Conservation (phyloP, 2,797 vertebrate species). For the Anas acuta region DNA sequence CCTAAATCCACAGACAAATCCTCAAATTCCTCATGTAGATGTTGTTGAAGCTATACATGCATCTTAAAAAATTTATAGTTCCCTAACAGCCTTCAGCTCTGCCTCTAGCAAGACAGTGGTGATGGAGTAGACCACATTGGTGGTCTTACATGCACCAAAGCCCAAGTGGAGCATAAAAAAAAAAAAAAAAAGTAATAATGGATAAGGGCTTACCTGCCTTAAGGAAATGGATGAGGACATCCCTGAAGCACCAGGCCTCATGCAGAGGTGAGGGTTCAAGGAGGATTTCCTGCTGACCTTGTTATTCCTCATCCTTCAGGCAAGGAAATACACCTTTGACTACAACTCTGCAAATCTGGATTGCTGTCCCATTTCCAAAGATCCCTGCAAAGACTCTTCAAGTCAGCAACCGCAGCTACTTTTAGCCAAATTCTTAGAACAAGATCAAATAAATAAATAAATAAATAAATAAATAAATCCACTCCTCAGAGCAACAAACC, state of each 20-base stretch:
- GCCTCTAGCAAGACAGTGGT: neutral
- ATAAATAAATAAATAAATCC: neutral
- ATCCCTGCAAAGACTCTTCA: neutral
- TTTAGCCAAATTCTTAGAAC: neutral
- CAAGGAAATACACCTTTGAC: neutral
- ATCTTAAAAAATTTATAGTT: neutral
- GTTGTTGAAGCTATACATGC: neutral
- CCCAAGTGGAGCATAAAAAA: neutral
- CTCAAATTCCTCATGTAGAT: neutral
- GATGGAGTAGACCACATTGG: neutral
- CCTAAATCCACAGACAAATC: neutral
- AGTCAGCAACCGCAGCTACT: neutral
- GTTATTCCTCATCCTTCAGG: neutral
- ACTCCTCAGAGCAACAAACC: neutral
- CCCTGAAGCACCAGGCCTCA: neutral
- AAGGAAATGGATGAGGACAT: neutral
- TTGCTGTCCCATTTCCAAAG: neutral
- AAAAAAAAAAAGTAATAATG: neutral
- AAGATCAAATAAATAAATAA: neutral
- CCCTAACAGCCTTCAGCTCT: neutral
- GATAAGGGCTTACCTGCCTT: rapidly evolving
- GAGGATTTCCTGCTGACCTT: neutral
- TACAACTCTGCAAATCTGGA: neutral
- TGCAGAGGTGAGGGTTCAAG: neutral
- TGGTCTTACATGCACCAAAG: neutral